A percentile compares a stretch with the other conserved stretches of the same genome.
These are phyloP conservation scores for Nasua narica DNA, from an alignment of 2,797 vertebrate species.

Conservation along the genomic window DNA sequence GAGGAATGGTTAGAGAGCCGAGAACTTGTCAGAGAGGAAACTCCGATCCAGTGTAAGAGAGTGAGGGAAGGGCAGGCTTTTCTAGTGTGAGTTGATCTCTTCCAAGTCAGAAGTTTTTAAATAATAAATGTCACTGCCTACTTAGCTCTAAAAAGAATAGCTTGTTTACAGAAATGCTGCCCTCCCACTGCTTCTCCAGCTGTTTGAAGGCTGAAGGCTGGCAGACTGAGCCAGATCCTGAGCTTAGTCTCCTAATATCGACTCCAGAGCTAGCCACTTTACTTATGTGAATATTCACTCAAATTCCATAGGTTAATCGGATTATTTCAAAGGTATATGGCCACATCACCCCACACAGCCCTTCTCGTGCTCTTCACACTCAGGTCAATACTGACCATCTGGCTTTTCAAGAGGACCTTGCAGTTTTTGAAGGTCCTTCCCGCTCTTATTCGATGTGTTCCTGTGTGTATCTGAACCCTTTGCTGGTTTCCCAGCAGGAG, in stretches of 20 bases:
- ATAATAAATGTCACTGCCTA: constrained; percentile 34
- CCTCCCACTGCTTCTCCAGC: neutral
- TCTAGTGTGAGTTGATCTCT: neutral
- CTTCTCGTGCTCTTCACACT: neutral
- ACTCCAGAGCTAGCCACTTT: neutral
- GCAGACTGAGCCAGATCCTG: neutral
- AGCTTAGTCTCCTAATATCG: neutral
- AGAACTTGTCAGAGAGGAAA: neutral
- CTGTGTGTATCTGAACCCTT: neutral
- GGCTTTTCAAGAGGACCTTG: neutral
- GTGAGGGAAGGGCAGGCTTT: neutral
- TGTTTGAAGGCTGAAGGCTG: neutral
- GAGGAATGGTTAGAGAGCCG: neutral
- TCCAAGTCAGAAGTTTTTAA: constrained; percentile 36
- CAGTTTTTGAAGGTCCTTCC: neutral
- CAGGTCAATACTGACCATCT: neutral
- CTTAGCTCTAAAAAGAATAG: constrained; percentile 16
- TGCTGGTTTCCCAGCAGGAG: neutral
- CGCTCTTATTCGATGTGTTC: neutral
- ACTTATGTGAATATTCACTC: neutral
- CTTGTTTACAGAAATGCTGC: constrained; percentile 27
- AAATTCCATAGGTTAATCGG: neutral
- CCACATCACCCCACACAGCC: neutral
- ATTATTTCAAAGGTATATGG: neutral
- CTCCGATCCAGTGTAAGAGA: neutral